Base-by-base conservation (phyloP, 2,797 vertebrate genomes). In the Gouania willdenowi region DNA sequence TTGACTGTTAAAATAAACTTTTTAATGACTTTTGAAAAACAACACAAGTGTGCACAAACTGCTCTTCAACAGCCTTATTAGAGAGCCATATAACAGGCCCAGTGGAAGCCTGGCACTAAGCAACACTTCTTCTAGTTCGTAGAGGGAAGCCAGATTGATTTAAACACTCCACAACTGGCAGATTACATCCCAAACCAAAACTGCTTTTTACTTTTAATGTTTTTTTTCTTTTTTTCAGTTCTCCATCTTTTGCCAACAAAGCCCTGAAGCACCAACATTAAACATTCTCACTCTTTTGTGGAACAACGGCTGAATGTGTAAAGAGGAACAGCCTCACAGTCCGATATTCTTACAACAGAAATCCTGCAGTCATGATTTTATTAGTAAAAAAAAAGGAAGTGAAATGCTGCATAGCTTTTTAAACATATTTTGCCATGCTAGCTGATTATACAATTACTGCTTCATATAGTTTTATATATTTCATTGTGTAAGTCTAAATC, bases 161-260 rank as follows among this genome's bases (percentile, higher is more conserved):
- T 68, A 69, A 77, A 79, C 80, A 74, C 48, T 53, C 26, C 66
- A 60, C 71, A 74, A 77, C 62, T 75, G 71, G 60, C 56, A 72
- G 43, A 61, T 25, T 22, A 51, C 11, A 2, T 43, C 46, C 44
- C 44, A 25, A 79, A 68, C 47, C 41, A 27, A n/a, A 67, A 71
- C 50, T 24, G 41, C 59, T 55, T 51, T 44, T 43, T 14, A 52
- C 25, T 47, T 55, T n/a, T n/a, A n/a, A n/a, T n/a, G n/a, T n/a
- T n/a, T 48, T 49, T 57, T 31, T 40, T 46, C 67, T 63, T 69
- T 21, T 57, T 41, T 66, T 66, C 26, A 31, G 32, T 62, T 46
- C 40, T 25, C 49, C 53, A 14, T 15, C 33, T 7, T 20, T 40
- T 18, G 47, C 9, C 43, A n/a, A n/a, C 8, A 20, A 24, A 33